Conservation (phyloP, 1,140 invertebrate genomes). For the Wiebesia pumilae region DNA sequence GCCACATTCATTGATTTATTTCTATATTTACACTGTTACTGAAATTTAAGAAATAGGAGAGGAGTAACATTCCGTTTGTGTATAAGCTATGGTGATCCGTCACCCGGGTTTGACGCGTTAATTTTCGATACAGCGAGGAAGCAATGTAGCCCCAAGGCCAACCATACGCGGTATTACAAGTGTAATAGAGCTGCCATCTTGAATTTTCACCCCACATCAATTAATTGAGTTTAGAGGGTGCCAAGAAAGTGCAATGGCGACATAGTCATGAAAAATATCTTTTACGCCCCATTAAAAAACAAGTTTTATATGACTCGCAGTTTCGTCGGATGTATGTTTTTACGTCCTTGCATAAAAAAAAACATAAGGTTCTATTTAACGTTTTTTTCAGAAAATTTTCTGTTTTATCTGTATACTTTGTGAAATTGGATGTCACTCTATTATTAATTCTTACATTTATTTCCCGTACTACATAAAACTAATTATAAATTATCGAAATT, state of each 20-base stretch:
- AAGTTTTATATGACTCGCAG: conserved; percentile 45
- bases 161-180: conserved; percentile 68
- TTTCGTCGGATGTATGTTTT: conserved; percentile 41
- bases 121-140: conserved; percentile 39
- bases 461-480: background rate
- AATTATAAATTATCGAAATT: background rate
- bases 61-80: conserved; percentile 20
- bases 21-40: background rate
- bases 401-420: conserved; percentile 38
- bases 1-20: background rate
- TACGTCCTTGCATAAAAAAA: conserved; percentile 35
- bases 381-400: conserved; percentile 31
- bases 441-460: conserved; percentile 21
- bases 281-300: conserved; percentile 46
- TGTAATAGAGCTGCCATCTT: conserved; percentile 73
- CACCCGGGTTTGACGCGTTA: conserved; percentile 23
- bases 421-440: conserved; percentile 24
- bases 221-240: conserved; percentile 69
- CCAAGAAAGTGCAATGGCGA: conserved; percentile 70
- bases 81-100: conserved; percentile 5
- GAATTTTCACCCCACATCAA: conserved; percentile 68
- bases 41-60: conserved; percentile 12
- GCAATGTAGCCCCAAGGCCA: conserved; percentile 54
- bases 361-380: conserved; percentile 17
- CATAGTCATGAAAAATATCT: conserved; percentile 58